Base-by-base conservation (phyloP, 2,888 invertebrate species). In the Apotomis turbidana region DNA sequence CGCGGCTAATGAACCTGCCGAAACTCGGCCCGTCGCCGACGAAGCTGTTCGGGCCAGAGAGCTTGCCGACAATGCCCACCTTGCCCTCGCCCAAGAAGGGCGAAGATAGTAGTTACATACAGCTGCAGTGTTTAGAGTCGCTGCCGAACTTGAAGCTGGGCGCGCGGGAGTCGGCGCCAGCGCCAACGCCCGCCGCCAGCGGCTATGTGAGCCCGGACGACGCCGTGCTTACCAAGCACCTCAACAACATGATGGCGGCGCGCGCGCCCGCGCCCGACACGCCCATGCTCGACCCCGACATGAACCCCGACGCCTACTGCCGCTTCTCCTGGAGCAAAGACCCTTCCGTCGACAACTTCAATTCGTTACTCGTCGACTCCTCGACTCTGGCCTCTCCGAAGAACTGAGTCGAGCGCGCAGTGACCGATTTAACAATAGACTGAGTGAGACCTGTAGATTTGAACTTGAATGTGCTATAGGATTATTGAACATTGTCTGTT, bases 311-410 rank as follows among this genome's bases (percentile, higher is more conserved):
- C 74, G 93, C 93, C 1, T 94, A 94, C 76, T 93, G 93, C 78
- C 88, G 93, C 27, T 93, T 94, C 80, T 93, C 93, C 3, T 93
- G 93, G 93, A 93, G 92, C 81, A 90, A 88, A 67, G 92, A 92
- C 79, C 92, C 93, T 38, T 86, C 89, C 10, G 90, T 91, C 77
- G 93, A 93, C 79, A 93, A 93, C 81, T 83, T 93, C 71, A 88
- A 91, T 80, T 86, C 92, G 75, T 83, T 93, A 74, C 89, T 91
- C 74, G 83, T 87, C 66, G 90, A 91, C 75, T 84, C 91, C 69
- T 83, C 87, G 57, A 84, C 87, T 75, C 81, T 87, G 77, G 86
- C 89, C 78, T 79, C 86, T 52, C 81, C 86, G 75, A 90, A 91
- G 76, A 90, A 93, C 80, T 90, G 85, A 91, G 77, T 77, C 79